Conservation (phyloP, 2,888 invertebrate genomes). For the Smittia aterrima region DNA sequence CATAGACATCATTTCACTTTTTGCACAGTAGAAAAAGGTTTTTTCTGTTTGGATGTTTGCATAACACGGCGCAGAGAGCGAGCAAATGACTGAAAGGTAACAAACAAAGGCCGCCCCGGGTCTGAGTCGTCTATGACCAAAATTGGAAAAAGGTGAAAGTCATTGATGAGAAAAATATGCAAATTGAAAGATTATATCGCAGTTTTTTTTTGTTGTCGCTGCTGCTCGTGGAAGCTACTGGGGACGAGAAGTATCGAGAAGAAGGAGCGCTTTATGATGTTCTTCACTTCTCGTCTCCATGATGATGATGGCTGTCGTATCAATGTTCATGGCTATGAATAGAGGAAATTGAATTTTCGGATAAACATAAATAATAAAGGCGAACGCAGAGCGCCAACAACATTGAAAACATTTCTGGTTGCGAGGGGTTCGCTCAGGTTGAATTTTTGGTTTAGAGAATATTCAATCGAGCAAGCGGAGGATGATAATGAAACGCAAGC, state of each 20-base stretch:
- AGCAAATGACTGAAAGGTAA: background rate
- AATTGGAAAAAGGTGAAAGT: slow-evolving; percentile 26
- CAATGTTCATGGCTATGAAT: background rate
- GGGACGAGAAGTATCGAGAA: background rate
- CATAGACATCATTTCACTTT: no score
- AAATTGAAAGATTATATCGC: slow-evolving; percentile 40
- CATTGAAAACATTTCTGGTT: background rate
- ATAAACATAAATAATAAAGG: slow-evolving; percentile 33
- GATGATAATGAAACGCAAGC: slow-evolving; percentile 5
- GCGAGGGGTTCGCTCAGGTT: background rate
- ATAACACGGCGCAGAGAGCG: background rate
- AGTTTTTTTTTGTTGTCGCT: background rate
- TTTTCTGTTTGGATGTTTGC: no score
- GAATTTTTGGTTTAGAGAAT: no score
- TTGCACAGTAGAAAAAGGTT: no score
- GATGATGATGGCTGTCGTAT: slow-evolving; percentile 1
- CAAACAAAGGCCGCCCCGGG: background rate
- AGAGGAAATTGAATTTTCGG: slow-evolving; percentile 37
- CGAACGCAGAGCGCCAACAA: background rate
- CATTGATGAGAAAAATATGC: slow-evolving; percentile 39
- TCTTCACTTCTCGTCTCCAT: background rate
- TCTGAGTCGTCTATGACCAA: background rate
- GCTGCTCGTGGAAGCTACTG: background rate
- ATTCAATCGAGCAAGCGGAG: no score
- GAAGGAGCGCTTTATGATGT: background rate